Conservation (phyloP, 2,797 vertebrate genomes). For the Sebastes melanostomus region DNA sequence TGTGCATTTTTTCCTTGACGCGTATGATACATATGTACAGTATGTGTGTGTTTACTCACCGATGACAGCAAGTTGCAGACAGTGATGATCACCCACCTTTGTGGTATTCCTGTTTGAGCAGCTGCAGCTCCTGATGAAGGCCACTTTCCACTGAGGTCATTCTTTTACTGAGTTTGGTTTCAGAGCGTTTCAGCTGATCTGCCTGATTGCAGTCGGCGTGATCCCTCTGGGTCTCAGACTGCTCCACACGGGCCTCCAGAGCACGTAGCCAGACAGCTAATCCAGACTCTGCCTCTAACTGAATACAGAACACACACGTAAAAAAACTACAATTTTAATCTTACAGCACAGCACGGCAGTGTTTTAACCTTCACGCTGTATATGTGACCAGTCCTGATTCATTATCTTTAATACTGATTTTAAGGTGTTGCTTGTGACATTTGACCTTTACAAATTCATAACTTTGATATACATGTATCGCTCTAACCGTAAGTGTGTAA, state of each 20-base stretch:
- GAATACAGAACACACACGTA: conserved; percentile 7
- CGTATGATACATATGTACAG: background rate
- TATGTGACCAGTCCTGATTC: background rate
- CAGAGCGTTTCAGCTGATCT: conserved; percentile 69
- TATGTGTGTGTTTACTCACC: conserved; percentile 31
- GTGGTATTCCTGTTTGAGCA: conserved; percentile 85
- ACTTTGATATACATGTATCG: background rate
- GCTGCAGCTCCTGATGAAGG: conserved; percentile 83
- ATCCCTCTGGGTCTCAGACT: conserved; percentile 62
- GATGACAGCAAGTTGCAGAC: conserved; percentile 32
- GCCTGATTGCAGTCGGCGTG: conserved; percentile 33
- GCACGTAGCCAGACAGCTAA: conserved; percentile 68
- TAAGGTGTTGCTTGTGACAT: background rate
- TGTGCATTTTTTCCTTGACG: conserved; percentile 18
- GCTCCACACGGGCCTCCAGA: conserved; percentile 75
- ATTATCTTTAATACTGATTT: background rate
- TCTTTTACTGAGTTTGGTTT: conserved; percentile 75
- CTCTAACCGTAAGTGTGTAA: background rate
- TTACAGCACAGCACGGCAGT: background rate
- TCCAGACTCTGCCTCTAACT: conserved; percentile 78
- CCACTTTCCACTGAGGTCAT: conserved; percentile 78
- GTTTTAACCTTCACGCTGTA: background rate
- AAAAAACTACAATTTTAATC: background rate
- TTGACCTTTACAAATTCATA: background rate
- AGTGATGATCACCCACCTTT: conserved; percentile 76